A percentile compares a stretch with the other conserved stretches of the same genome.
phyloP scores from a whole-genome alignment of 2,888 invertebrate genomes.

The Thymelicus lineola region DNA sequence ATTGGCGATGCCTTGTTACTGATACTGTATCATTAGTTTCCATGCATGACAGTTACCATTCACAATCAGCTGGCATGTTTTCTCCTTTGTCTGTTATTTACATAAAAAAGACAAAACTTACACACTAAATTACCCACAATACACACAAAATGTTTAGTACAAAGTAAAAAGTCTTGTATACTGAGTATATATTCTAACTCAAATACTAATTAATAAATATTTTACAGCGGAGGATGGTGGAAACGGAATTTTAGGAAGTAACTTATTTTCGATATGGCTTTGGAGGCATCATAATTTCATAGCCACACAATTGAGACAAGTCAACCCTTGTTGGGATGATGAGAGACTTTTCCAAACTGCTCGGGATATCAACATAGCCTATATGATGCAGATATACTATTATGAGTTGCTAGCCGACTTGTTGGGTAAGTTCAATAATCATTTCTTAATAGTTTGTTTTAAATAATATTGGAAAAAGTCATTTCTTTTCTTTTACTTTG shows the following conservation, averaged over 20 bases:
- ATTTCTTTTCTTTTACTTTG: no score
- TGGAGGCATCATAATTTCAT: conserved; percentile 59
- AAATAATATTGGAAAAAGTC: no score
- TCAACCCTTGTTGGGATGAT: conserved; percentile 62
- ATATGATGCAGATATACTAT: conserved; percentile 50
- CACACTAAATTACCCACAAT: no score
- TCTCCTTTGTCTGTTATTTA: no score
- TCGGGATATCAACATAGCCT: conserved; percentile 59
- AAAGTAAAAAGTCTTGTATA: not conserved
- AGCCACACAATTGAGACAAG: conserved; percentile 47
- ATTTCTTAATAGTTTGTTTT: no score
- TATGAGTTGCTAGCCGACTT: conserved; percentile 54
- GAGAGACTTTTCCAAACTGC: conserved; percentile 53
- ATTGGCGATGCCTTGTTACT: no score
- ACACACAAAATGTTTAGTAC: not conserved
- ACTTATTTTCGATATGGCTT: conserved; percentile 53
- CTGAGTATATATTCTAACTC: no score
- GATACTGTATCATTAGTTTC: no score
- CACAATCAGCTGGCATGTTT: no score
- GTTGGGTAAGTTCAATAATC: conserved; percentile 50
- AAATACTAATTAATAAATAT: not conserved
- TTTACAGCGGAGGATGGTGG: conserved; percentile 47
- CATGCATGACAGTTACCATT: no score
- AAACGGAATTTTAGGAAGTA: conserved; percentile 48
- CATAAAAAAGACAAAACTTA: no score